phyloP scores from a whole-genome alignment of 1,140 invertebrate genomes.

The Nephila pilipes region DNA sequence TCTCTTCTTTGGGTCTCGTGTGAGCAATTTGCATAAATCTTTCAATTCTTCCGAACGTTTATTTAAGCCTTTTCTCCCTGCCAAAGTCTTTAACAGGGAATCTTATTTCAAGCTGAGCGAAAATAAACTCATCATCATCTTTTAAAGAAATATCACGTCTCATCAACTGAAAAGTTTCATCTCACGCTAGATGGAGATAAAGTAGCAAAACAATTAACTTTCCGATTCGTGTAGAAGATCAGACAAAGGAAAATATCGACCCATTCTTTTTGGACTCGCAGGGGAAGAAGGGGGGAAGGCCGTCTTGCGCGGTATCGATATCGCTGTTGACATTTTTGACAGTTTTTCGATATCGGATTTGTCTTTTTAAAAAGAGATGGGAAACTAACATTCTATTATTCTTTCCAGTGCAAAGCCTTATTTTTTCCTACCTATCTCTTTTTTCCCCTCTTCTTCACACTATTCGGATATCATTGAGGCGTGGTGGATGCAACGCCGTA shows the following conservation, averaged over 20 bases:
- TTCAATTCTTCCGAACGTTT: neutral
- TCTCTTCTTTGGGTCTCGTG: neutral
- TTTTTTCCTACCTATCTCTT: constrained; percentile 25
- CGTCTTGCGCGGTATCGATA: constrained; percentile 50
- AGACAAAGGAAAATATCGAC: constrained; percentile 54
- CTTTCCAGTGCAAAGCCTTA: neutral
- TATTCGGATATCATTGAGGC: constrained; percentile 29
- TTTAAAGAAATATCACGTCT: constrained; percentile 16
- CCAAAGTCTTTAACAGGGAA: neutral
- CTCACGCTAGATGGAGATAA: neutral
- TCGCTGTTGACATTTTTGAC: constrained; percentile 54
- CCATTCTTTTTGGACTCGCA: neutral
- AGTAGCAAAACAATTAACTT: constrained; percentile 62
- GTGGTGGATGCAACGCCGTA: neutral
- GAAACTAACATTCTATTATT: constrained; percentile 16
- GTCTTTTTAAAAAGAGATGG: constrained; percentile 54
- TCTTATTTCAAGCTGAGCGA: neutral
- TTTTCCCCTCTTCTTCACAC: neutral
- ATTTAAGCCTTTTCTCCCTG: neutral
- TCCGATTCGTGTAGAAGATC: constrained; percentile 11
- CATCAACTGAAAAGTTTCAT: constrained; percentile 17
- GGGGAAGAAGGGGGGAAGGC: constrained; percentile 1
- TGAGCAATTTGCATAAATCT: neutral
- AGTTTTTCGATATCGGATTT: constrained; percentile 74
- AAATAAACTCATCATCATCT: constrained; percentile 45